These are phyloP conservation scores for Nysson spinosus DNA, from an alignment of 2,888 invertebrate species.

Conservation along the genomic window DNA sequence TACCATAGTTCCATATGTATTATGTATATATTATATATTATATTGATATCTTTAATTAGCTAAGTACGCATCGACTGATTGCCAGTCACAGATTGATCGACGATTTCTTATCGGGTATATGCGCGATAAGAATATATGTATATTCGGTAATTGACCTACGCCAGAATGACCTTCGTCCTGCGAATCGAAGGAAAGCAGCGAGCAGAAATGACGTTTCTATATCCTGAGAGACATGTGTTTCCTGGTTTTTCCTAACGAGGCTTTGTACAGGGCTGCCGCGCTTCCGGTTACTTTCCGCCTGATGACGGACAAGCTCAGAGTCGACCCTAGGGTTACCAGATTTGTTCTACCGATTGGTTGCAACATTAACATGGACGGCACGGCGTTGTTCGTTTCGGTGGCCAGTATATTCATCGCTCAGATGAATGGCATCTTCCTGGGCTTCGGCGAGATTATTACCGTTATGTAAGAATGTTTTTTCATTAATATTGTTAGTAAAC, in stretches of 20 bases:
- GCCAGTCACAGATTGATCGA: too few relatives aligned
- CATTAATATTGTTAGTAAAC: too few relatives aligned
- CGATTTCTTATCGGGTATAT: too few relatives aligned
- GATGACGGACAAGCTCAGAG: constrained; percentile 89
- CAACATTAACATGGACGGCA: constrained; percentile 96
- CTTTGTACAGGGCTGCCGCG: constrained; percentile 84
- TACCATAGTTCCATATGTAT: too few relatives aligned
- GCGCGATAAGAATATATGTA: too few relatives aligned
- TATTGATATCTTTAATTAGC: too few relatives aligned
- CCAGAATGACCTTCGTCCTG: constrained; percentile 68
- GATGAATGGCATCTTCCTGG: constrained; percentile 89
- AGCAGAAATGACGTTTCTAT: constrained; percentile 30
- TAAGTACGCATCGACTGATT: too few relatives aligned
- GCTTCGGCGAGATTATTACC: constrained; percentile 90
- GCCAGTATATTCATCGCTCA: constrained; percentile 93
- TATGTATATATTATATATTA: too few relatives aligned
- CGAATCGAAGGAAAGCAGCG: constrained; percentile 51
- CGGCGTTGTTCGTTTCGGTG: constrained; percentile 91
- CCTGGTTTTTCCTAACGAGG: constrained; percentile 63
- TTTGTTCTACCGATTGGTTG: constrained; percentile 95
- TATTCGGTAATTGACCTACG: constrained; percentile 23
- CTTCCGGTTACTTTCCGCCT: constrained; percentile 92
- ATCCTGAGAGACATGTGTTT: constrained; percentile 17
- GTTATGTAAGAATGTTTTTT: constrained; percentile 90
- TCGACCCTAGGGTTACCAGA: constrained; percentile 89